Base-by-base conservation (phyloP, 2,797 vertebrate genomes). In the Onychomys leucogaster region DNA sequence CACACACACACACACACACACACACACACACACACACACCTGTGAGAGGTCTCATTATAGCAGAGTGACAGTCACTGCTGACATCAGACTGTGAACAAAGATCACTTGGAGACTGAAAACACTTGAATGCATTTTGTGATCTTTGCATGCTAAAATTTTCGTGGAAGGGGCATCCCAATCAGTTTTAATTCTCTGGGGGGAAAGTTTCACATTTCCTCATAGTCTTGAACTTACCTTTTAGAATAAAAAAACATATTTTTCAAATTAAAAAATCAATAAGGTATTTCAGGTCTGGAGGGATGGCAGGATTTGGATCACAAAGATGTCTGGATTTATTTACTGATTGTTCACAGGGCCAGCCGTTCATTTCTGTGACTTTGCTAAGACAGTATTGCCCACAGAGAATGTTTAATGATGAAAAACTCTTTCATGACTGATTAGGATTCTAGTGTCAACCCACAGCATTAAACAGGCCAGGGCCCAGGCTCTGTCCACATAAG, bases 191-290 rank as follows among this genome's bases (percentile, higher is more conserved):
- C 67, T 88, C 77, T 67, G 69, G 77, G 78, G 88, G n/a, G 88
- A 81, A 87, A 92, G 83, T 67, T 90, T 29, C 91, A 63, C 25
- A 76, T 85, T 77, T 86, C 83, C 17, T 19, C 14, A 43, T 37
- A 85, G 67, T 69, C 77, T 95, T 86, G n/a, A 95, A 61, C 95
- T 75, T 95, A 86, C 34, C 87, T 93, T 88, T 96, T 55, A 75
- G 55, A 73, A n/a, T 95, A 92, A 92, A 80, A 80, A 29, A 95
- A 75, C 89, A 49, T n/a, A 52, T 78, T 27, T 96, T 95, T 96
- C 52, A 10, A 97, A 92, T 89, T 94, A 43, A 69, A 83, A 84
- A 86, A 94, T 90, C 95, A 91, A 91, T 94, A 95, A 94, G 85
- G 83, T 82, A 94, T 61, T 85, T 12, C 55, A 63, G 5, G 87